These are phyloP conservation scores for Acanthisitta chloris DNA, from an alignment of 2,113 vertebrate species.

Conservation along the genomic window DNA sequence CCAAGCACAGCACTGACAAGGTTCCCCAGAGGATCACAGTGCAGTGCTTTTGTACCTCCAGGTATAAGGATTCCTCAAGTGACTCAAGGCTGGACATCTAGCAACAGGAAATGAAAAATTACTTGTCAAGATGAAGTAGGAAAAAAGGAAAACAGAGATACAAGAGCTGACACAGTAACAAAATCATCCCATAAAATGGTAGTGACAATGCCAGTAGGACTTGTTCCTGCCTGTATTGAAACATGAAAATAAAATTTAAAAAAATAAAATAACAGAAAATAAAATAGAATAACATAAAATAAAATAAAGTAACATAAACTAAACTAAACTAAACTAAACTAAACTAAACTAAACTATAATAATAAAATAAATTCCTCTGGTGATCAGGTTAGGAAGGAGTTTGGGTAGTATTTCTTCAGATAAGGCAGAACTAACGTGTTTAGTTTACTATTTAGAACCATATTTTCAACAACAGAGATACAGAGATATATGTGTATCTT, in stretches of 20 bases:
- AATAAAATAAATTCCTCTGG: neutral
- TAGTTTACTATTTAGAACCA: neutral
- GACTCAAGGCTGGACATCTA: neutral
- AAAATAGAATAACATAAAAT: neutral
- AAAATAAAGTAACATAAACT: no score
- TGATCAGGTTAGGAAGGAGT: rapidly evolving
- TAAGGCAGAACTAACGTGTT: neutral
- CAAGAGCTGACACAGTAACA: neutral
- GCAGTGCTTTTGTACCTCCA: neutral
- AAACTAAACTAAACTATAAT: no score
- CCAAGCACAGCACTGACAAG: neutral
- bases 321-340: no score
- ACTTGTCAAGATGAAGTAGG: neutral
- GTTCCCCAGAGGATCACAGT: neutral
- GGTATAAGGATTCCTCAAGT: neutral
- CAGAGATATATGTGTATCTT: neutral
- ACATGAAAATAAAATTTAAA: neutral
- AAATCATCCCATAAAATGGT: neutral
- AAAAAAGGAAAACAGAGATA: neutral
- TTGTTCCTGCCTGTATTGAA: neutral
- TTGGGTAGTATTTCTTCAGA: neutral
- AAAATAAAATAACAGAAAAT: neutral
- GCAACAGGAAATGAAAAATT: neutral
- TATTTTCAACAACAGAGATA: neutral
- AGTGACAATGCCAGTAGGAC: neutral